Percentiles rank a stretch among this genome's conserved stretches.
Conservation (phyloP, 2,888 invertebrate species). For the Cheilosia pagana region DNA sequence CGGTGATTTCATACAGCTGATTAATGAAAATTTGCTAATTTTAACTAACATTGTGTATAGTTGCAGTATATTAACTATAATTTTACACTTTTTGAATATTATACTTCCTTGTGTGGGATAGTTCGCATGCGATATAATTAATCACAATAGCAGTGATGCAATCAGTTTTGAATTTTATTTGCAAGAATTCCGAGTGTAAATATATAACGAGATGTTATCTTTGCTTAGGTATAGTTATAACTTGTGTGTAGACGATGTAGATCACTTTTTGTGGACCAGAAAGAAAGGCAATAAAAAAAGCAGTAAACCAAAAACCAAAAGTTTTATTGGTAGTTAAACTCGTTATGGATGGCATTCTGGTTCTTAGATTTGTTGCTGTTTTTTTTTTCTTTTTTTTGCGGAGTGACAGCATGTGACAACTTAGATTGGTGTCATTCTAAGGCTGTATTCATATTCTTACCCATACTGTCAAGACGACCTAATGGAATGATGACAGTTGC, state of each 20-base stretch:
- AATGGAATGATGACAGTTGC: too few relatives aligned
- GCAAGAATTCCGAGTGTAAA: slow-evolving; percentile 42
- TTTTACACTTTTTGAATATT: slow-evolving; percentile 25
- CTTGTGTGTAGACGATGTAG: slow-evolving; percentile 7
- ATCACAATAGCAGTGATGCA: slow-evolving; percentile 53
- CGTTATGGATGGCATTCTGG: background rate
- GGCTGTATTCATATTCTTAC: background rate
- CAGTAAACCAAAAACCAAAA: background rate
- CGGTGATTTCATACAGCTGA: slow-evolving; percentile 60
- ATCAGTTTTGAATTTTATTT: slow-evolving; percentile 54
- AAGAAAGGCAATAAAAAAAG: slow-evolving; percentile 9
- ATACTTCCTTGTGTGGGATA: slow-evolving; percentile 40
- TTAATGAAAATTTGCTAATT: slow-evolving; percentile 27
- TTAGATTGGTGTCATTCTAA: background rate
- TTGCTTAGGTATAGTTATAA: background rate
- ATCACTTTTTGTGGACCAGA: background rate
- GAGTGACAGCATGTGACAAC: slow-evolving; percentile 24
- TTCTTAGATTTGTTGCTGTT: slow-evolving; percentile 9
- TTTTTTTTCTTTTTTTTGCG: slow-evolving; percentile 5
- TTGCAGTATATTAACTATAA: slow-evolving; percentile 10
- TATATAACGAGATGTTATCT: slow-evolving; percentile 46
- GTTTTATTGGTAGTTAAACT: slow-evolving; percentile 39
- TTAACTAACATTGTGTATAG: slow-evolving; percentile 11
- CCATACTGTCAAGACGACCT: background rate
- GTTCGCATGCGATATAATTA: slow-evolving; percentile 14